Evolutionary conservation across 2,797 vertebrate species (phyloP).

Genomic region (Sebastes elongatus): DNA sequence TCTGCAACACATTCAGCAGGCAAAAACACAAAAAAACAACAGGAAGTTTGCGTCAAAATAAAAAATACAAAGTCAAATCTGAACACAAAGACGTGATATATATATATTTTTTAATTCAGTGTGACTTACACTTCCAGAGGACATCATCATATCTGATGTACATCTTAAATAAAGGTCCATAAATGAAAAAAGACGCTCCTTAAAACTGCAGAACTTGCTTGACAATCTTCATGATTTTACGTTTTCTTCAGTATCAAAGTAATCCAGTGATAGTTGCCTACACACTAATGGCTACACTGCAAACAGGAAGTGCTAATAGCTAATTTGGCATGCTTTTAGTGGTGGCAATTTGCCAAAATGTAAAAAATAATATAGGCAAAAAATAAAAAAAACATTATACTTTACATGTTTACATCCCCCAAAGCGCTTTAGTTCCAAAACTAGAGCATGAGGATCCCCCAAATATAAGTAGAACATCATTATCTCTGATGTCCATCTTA

Average conservation of each 20-base stretch:
- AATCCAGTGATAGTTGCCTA: not conserved
- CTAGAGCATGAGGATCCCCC: no score
- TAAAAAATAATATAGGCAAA: no score
- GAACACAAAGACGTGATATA: not conserved
- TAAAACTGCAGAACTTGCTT: not conserved
- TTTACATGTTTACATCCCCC: no score
- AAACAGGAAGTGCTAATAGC: not conserved
- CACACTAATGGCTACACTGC: fast-evolving
- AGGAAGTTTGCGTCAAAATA: not conserved
- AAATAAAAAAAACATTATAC: no score
- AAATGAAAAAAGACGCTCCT: no score
- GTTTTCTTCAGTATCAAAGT: not conserved
- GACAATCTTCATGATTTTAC: fast-evolving
- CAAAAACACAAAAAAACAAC: not conserved
- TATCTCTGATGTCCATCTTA: not conserved
- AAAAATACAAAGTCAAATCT: not conserved
- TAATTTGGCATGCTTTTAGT: not conserved
- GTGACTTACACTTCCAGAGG: not conserved
- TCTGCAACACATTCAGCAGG: not conserved
- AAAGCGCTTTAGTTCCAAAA: fast-evolving
- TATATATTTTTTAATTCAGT: not conserved
- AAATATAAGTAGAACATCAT: no score
- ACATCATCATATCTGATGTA: not conserved
- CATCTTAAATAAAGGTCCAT: no score
- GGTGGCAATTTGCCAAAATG: not conserved